Evolutionary conservation across 2,113 vertebrate genomes (phyloP).

Genomic region (Onychostoma macrolepis): DNA sequence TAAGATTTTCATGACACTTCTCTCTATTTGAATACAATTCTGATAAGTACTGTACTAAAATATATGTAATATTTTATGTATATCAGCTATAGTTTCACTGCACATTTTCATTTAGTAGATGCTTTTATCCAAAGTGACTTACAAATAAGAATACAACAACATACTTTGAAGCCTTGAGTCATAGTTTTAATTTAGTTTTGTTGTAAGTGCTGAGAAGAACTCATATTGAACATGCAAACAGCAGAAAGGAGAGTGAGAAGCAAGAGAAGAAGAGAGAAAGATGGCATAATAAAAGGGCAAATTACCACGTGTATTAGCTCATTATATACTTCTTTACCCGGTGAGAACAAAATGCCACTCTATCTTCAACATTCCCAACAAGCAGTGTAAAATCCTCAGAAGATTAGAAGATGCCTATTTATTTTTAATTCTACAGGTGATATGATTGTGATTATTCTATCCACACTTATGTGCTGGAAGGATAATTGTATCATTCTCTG

Average conservation of each 20-base stretch:
- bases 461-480: neutral
- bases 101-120: neutral
- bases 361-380: neutral
- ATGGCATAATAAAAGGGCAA: neutral
- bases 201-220: neutral
- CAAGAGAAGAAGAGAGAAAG: neutral
- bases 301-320: neutral
- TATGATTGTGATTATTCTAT: neutral
- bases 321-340: neutral
- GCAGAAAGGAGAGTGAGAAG: neutral
- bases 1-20: too few species aligned
- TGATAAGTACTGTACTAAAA: neutral
- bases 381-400: neutral
- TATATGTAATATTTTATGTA: too few species aligned
- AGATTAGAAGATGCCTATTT: neutral
- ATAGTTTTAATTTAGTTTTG: neutral
- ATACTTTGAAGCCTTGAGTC: neutral
- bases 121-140: neutral
- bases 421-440: neutral
- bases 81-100: neutral
- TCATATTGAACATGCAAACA: neutral
- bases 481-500: neutral
- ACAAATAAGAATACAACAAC: neutral
- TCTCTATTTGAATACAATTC: neutral
- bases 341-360: neutral